Evolutionary conservation across 2,797 vertebrate species (phyloP).

Genomic region (Danio aesculapii): DNA sequence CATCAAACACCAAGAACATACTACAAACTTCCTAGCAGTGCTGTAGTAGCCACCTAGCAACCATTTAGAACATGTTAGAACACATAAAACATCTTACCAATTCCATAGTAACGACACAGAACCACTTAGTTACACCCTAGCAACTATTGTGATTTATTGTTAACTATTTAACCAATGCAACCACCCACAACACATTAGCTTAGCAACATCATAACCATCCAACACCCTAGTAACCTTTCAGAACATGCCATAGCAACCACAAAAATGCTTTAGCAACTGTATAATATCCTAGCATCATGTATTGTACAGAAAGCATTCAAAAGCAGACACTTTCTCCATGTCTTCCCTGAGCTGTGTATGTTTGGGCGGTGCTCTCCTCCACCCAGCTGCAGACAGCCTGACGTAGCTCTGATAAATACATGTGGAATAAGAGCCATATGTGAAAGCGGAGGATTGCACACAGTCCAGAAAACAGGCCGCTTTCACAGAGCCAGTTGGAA

Average conservation of each 20-base stretch:
- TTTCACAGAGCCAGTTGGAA: conserved; percentile 52
- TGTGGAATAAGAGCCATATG: conserved; percentile 62
- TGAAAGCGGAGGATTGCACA: conserved; percentile 51
- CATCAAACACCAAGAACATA: neutral
- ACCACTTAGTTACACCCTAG: neutral
- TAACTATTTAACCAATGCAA: neutral
- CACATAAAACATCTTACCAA: no score
- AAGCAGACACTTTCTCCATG: no score
- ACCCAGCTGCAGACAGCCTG: conserved; percentile 57
- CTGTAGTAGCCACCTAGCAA: neutral
- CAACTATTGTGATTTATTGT: neutral
- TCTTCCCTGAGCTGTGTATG: neutral
- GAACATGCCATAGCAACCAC: neutral
- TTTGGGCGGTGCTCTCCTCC: conserved; percentile 26
- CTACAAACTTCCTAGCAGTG: no score
- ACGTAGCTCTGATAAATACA: conserved; percentile 58
- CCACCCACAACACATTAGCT: neutral
- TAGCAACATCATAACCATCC: neutral
- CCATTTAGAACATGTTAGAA: no score
- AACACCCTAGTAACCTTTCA: no score
- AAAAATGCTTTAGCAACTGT: neutral
- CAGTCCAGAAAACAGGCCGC: conserved; percentile 49
- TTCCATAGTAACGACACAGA: neutral
- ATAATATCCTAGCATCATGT: neutral
- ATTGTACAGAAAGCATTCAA: no score